Conservation (phyloP, 2,797 vertebrate genomes). For the Fundulus diaphanus region DNA sequence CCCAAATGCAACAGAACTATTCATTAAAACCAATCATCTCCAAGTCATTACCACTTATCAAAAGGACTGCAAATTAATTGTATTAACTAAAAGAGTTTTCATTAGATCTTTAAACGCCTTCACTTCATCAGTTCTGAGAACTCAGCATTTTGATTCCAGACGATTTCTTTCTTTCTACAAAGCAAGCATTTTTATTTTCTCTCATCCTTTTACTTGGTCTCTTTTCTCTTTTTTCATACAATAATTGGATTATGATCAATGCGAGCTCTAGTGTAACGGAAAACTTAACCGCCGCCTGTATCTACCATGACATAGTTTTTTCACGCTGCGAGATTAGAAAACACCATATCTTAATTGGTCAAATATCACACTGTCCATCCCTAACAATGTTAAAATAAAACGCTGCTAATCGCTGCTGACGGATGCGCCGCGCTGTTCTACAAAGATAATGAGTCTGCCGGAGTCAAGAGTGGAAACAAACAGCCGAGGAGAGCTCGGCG, state of each 20-base stretch:
- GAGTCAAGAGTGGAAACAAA: conserved; percentile 74
- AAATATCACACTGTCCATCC: conserved; percentile 76
- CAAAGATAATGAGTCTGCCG: conserved; percentile 79
- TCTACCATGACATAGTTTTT: conserved; percentile 75
- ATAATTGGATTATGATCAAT: conserved; percentile 85
- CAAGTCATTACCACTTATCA: conserved; percentile 82
- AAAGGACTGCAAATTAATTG: conserved; percentile 82
- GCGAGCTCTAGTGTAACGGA: conserved; percentile 76
- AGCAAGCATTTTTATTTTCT: conserved; percentile 58
- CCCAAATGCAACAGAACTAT: conserved; percentile 70
- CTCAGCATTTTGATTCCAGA: conserved; percentile 79
- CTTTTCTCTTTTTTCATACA: conserved; percentile 37
- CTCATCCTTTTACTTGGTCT: conserved; percentile 47
- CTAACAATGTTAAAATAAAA: conserved; percentile 74
- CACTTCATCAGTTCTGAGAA: conserved; percentile 79
- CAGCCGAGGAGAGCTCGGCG: conserved; percentile 59
- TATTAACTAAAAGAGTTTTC: conserved; percentile 76
- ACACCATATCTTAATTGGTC: conserved; percentile 72
- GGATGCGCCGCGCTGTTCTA: conserved; percentile 70
- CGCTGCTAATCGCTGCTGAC: conserved; percentile 76
- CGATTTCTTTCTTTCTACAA: conserved; percentile 80
- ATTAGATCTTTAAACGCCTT: conserved; percentile 80
- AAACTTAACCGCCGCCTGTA: conserved; percentile 68
- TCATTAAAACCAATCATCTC: conserved; percentile 82
- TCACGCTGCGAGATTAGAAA: conserved; percentile 72